Percentiles rank a stretch among this genome's conserved stretches.
These are phyloP conservation scores for Lophura nycthemera DNA, from an alignment of 2,113 vertebrate genomes.

Conservation along the genomic window DNA sequence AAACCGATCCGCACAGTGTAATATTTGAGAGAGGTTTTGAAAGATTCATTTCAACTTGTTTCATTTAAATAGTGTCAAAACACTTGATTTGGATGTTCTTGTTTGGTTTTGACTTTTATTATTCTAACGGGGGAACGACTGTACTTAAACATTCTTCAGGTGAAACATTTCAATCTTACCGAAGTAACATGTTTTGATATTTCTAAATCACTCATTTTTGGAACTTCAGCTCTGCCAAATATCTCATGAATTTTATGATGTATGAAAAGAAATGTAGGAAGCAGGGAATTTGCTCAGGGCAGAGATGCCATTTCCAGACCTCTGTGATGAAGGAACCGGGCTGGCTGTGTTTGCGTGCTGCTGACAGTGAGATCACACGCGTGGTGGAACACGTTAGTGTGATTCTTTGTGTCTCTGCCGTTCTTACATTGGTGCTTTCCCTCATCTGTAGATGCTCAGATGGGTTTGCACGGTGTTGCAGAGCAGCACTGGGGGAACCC, in stretches of 20 bases:
- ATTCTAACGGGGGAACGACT: conserved; percentile 26
- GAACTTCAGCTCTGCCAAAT: neutral
- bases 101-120: conserved; percentile 60
- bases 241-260: neutral
- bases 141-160: conserved; percentile 18
- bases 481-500: neutral
- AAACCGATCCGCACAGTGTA: neutral
- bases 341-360: neutral
- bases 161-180: neutral
- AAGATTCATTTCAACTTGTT: conserved; percentile 14
- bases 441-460: neutral
- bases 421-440: neutral
- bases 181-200: neutral
- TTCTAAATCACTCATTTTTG: neutral
- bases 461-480: neutral
- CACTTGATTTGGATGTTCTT: conserved; percentile 51
- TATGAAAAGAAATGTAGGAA: neutral
- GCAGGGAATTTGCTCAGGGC: neutral
- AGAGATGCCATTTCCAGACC: neutral
- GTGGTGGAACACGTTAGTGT: rapidly evolving
- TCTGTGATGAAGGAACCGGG: rapidly evolving
- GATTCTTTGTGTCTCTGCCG: neutral
- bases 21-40: conserved; percentile 55
- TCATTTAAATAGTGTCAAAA: conserved; percentile 51
- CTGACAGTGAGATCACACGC: rapidly evolving